Conservation (phyloP, 2,797 vertebrate genomes). For the Salmo trutta region DNA sequence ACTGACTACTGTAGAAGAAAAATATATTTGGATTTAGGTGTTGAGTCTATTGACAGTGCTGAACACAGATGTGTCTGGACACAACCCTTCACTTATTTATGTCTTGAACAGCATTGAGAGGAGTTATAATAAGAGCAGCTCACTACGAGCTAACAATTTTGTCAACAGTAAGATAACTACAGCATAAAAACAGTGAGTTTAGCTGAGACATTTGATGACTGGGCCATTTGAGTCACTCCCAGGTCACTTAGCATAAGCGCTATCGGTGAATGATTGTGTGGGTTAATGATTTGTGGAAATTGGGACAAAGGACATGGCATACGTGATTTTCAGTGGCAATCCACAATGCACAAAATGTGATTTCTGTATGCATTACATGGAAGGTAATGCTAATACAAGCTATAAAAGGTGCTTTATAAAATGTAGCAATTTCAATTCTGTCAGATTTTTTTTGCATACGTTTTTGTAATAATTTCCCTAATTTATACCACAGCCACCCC, state of each 20-base stretch:
- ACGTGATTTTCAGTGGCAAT: neutral
- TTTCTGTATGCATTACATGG: neutral
- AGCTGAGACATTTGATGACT: conserved; percentile 9
- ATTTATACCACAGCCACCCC: neutral
- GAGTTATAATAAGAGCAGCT: neutral
- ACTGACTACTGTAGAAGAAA: too few species aligned
- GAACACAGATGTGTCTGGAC: neutral
- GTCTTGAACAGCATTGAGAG: neutral
- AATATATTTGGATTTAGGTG: neutral
- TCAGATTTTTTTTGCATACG: neutral
- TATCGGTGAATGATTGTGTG: neutral
- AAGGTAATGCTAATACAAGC: neutral
- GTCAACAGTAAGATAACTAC: neutral
- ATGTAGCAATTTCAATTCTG: neutral
- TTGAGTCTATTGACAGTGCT: neutral
- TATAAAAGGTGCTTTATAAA: neutral
- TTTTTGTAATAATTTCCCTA: neutral
- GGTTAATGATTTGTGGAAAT: conserved; percentile 11
- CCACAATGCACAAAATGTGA: neutral
- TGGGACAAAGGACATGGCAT: neutral
- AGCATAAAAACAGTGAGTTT: neutral
- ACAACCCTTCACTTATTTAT: neutral
- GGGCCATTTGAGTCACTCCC: neutral
- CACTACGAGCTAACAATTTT: neutral
- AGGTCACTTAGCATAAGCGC: neutral